Percentiles rank a stretch among this genome's conserved stretches.
Evolutionary conservation across 2,888 invertebrate genomes (phyloP).

Genomic region (Drosophila yooni): DNA sequence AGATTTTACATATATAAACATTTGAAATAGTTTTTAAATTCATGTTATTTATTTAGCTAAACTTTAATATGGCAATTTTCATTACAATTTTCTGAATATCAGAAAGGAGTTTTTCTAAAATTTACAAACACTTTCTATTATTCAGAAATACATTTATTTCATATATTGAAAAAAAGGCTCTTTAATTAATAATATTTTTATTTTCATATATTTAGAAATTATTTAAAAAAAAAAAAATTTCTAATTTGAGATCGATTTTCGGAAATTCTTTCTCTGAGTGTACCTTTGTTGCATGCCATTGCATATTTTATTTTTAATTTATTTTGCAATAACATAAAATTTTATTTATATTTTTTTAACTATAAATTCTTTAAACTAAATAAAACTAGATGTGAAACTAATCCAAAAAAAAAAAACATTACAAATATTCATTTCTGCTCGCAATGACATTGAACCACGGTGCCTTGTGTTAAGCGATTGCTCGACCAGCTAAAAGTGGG

Average conservation of each 20-base stretch:
- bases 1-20: no score
- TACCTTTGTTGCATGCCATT: background rate
- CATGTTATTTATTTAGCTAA: no score
- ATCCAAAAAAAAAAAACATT: background rate
- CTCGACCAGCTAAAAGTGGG: background rate
- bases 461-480: background rate
- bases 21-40: no score
- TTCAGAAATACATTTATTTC: background rate
- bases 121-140: background rate
- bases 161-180: fast-evolving
- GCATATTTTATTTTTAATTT: background rate
- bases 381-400: background rate
- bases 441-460: constrained; percentile 1
- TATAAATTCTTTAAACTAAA: background rate
- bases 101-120: background rate
- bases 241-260: background rate
- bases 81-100: background rate
- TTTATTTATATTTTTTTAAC: background rate
- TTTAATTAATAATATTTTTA: background rate
- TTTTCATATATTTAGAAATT: background rate
- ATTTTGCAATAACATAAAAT: background rate
- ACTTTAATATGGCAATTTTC: no score
- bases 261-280: background rate
- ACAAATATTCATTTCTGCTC: background rate
- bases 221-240: no score